Conservation (phyloP, 2,797 vertebrate genomes). For the Liasis olivaceus region DNA sequence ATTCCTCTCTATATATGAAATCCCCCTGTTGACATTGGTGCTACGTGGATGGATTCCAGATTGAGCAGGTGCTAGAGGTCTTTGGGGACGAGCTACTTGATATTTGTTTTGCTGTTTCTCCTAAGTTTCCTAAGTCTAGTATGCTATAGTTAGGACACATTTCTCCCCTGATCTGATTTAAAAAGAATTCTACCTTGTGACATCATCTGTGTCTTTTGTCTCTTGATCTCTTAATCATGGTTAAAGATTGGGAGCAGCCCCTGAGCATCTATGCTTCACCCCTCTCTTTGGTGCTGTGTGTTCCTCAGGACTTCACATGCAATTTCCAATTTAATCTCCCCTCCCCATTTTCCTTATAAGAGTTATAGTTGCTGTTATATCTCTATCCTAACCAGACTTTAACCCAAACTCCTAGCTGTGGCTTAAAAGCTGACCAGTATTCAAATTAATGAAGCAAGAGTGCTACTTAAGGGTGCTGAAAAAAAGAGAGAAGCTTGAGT, state of each 20-base stretch:
- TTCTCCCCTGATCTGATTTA: background rate
- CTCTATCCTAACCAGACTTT: background rate
- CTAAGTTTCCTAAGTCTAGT: background rate
- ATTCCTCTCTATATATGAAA: background rate
- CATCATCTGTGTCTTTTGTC: background rate
- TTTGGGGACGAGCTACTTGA: background rate
- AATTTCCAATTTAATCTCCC: background rate
- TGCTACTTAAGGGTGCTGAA: background rate
- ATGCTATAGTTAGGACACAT: background rate
- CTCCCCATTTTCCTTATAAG: background rate
- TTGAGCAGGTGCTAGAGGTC: background rate
- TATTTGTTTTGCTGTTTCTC: background rate
- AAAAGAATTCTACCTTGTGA: background rate
- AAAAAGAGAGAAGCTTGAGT: background rate
- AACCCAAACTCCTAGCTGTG: background rate
- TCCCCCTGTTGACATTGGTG: background rate
- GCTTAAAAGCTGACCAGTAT: background rate
- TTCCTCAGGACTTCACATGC: background rate
- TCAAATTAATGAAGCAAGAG: background rate
- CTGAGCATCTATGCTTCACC: background rate
- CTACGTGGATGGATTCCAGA: background rate
- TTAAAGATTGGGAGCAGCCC: background rate
- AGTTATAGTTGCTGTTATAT: background rate
- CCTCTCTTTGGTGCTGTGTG: no score
- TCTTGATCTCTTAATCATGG: background rate